A percentile compares a stretch with the other conserved stretches of the same genome.
Conservation (phyloP, 2,797 vertebrate species). For the Alca torda region DNA sequence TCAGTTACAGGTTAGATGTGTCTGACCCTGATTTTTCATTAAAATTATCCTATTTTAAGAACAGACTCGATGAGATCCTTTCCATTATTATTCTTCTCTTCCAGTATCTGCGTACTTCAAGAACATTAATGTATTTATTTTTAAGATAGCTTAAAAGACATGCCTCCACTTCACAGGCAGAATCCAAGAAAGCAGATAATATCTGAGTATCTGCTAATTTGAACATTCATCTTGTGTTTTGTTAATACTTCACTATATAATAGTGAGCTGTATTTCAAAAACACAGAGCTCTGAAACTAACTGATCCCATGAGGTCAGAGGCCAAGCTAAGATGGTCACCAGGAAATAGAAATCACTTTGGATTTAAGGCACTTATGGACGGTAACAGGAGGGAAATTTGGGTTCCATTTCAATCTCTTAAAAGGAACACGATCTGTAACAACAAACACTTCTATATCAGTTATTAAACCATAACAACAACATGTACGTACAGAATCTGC, state of each 20-base stretch:
- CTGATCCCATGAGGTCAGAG: not conserved
- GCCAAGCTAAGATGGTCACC: not conserved
- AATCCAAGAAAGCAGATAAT: not conserved
- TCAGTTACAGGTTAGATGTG: not conserved
- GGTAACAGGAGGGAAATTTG: not conserved
- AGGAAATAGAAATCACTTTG: not conserved
- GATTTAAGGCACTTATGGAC: not conserved
- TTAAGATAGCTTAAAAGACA: not conserved
- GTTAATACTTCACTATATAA: not conserved
- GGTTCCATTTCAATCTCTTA: not conserved
- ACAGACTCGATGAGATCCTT: not conserved
- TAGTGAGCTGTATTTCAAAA: not conserved
- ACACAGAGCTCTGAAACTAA: not conserved
- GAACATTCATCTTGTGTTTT: not conserved
- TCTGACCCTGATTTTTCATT: not conserved
- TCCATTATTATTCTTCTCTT: not conserved
- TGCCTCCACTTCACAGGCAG: not conserved
- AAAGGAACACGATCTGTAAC: rapidly evolving
- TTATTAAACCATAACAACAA: not conserved
- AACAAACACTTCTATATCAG: not conserved
- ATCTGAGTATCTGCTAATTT: not conserved
- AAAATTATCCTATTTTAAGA: not conserved
- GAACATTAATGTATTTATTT: conserved; percentile 19
- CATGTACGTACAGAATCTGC: not conserved
- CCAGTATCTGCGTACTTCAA: not conserved